Conservation (phyloP, 2,113 vertebrate species). For the Lutjanus erythropterus region DNA sequence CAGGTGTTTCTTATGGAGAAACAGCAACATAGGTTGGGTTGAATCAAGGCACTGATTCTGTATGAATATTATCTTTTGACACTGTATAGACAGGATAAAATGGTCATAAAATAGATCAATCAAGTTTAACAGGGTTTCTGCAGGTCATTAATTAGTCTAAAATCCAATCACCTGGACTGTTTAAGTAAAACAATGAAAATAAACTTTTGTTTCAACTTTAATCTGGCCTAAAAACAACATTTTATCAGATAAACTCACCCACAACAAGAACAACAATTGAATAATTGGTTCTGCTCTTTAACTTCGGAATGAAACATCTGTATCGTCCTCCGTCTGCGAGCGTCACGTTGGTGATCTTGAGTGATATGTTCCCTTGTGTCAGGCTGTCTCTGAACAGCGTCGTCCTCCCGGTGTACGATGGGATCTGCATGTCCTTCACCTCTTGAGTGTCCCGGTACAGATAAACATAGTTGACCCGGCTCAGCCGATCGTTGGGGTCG, state of each 20-base stretch:
- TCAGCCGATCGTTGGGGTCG: background rate
- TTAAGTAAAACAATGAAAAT: background rate
- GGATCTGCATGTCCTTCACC: conserved; percentile 9
- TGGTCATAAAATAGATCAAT: background rate
- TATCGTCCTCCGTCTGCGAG: conserved; percentile 14
- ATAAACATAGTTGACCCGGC: conserved; percentile 14
- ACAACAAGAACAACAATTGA: conserved; percentile 2
- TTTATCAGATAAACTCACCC: conserved; percentile 30
- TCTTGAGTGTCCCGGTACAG: background rate
- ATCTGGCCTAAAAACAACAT: background rate
- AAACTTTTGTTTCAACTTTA: background rate
- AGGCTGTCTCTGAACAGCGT: background rate
- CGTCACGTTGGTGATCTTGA: conserved; percentile 46
- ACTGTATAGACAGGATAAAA: background rate
- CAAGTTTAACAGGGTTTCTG: too few relatives aligned
- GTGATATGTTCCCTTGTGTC: conserved; percentile 33
- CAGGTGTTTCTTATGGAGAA: background rate
- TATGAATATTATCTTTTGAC: background rate
- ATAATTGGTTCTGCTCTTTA: fast-evolving
- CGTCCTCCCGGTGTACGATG: conserved; percentile 19
- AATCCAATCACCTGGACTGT: too few relatives aligned
- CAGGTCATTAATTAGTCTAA: too few relatives aligned
- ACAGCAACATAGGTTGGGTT: background rate
- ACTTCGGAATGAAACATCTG: conserved; percentile 29
- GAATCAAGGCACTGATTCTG: too few relatives aligned